These are phyloP conservation scores for Agonopterix arenella DNA, from an alignment of 2,888 invertebrate species.

Conservation along the genomic window DNA sequence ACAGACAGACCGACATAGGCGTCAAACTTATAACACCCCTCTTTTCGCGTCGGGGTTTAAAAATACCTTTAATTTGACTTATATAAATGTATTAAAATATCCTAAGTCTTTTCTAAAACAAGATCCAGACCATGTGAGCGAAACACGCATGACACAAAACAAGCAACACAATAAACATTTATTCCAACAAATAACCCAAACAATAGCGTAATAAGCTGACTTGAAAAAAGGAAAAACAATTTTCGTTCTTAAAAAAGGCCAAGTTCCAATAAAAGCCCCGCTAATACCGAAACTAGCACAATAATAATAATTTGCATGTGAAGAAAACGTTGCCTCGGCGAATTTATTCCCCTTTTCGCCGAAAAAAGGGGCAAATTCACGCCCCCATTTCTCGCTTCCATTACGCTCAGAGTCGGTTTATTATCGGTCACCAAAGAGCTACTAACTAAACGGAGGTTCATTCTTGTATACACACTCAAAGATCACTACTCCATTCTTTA, in stretches of 20 bases:
- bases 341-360: constrained; percentile 34
- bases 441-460: too few relatives aligned
- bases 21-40: too few relatives aligned
- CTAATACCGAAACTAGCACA: constrained; percentile 50
- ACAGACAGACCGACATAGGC: too few relatives aligned
- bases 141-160: not conserved
- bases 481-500: too few relatives aligned
- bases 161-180: not conserved
- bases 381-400: constrained; percentile 23
- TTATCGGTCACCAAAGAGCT: too few relatives aligned
- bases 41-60: too few relatives aligned
- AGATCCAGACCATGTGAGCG: not conserved
- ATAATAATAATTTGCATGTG: constrained; percentile 62
- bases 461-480: too few relatives aligned
- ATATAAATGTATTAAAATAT: not conserved
- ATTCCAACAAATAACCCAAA: not conserved
- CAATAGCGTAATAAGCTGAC: not conserved
- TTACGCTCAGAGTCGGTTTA: constrained; percentile 23
- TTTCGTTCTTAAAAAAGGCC: constrained; percentile 16
- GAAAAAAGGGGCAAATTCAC: constrained; percentile 22
- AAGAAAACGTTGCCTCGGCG: constrained; percentile 31
- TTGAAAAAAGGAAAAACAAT: not conserved
- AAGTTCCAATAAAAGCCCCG: constrained; percentile 33
- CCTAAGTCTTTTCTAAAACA: not conserved
- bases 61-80: not conserved